Base-by-base conservation (phyloP, 2,888 invertebrate species). In the Hetaerina titia region DNA sequence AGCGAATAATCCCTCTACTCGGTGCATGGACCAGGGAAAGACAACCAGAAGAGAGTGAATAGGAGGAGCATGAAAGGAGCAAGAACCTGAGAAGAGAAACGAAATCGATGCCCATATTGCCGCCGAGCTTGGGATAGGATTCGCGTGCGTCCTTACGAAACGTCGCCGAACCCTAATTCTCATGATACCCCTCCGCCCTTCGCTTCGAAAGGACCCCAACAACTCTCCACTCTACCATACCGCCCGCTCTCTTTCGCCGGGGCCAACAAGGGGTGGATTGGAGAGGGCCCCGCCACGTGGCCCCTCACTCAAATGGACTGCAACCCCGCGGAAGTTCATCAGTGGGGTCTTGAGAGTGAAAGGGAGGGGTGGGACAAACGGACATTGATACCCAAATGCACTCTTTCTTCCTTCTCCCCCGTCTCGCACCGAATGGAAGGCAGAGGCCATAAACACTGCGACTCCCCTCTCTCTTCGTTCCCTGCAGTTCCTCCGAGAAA, bases 381-480 rank as follows among this genome's bases (percentile, higher is more conserved):
- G 92, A 92, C 56, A 92, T 92, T 92, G 92, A 92, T 92, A 92
- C 69, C 92, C 92, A 92, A 92, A 92, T 92, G 63, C 69, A 92
- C 69, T 56, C 92, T 15, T 81, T 81, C n/a, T 56, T 92, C 64
- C 90, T 25, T 92, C 56, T 31, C 69, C 56, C 64, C 64, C 31
- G 17, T 31, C 45, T 45, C n/a, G 69, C 69, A 69, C 22, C 6
- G 81, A 81, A 81, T 81, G 81, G 81, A 31, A 81, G 31, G 81
- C 81, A 81, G 69, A 17, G 19, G 69, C 69, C 92, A n/a, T 69
- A 92, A 92, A 92, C 92, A 74, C 45, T 64, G 13, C 58, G 45
- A 8, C 19, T 31, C 81, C 31, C 15, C 15, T n/a, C 81, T 81
- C 81, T n/a, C 69, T 45, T 4, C 45, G 45, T 45, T 45, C 4